These are phyloP conservation scores for Pinctada fucata DNA, from an alignment of 2,888 invertebrate genomes.

Conservation along the genomic window DNA sequence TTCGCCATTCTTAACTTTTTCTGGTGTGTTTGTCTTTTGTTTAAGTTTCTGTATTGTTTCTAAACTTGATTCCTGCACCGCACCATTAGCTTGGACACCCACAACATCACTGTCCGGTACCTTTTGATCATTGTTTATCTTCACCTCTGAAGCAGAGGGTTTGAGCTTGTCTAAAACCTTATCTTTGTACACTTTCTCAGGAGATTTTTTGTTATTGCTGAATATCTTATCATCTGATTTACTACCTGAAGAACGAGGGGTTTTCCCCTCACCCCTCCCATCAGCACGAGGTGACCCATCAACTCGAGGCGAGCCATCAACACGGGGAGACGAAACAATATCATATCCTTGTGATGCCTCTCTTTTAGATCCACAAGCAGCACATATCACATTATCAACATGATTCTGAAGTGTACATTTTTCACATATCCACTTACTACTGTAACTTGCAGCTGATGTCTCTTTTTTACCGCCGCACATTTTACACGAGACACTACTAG, in stretches of 20 bases:
- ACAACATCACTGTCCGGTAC: neutral
- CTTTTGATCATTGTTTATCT: neutral
- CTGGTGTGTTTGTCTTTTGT: slow-evolving; percentile 4
- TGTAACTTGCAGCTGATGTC: slow-evolving; percentile 24
- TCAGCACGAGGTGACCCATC: too few relatives aligned
- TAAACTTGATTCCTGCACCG: neutral
- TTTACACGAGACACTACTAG: slow-evolving; percentile 85
- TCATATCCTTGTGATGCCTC: neutral
- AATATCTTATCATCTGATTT: neutral
- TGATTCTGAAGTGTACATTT: slow-evolving; percentile 62
- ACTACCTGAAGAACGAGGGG: too few relatives aligned
- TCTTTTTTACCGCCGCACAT: slow-evolving; percentile 84
- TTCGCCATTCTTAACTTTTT: neutral
- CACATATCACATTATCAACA: slow-evolving; percentile 45
- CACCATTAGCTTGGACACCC: neutral
- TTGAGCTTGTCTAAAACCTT: neutral
- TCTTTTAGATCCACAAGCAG: slow-evolving; percentile 51
- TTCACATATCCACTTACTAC: slow-evolving; percentile 59
- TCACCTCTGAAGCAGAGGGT: neutral
- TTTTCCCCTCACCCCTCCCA: too few relatives aligned
- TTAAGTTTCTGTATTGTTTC: slow-evolving; percentile 5
- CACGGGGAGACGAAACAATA: neutral
- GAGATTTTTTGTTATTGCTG: neutral
- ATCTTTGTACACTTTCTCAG: slow-evolving; percentile 9
- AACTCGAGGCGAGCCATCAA: too few relatives aligned